Evolutionary conservation across 2,113 vertebrate species (phyloP).

Genomic region (Myotis lucifugus): DNA sequence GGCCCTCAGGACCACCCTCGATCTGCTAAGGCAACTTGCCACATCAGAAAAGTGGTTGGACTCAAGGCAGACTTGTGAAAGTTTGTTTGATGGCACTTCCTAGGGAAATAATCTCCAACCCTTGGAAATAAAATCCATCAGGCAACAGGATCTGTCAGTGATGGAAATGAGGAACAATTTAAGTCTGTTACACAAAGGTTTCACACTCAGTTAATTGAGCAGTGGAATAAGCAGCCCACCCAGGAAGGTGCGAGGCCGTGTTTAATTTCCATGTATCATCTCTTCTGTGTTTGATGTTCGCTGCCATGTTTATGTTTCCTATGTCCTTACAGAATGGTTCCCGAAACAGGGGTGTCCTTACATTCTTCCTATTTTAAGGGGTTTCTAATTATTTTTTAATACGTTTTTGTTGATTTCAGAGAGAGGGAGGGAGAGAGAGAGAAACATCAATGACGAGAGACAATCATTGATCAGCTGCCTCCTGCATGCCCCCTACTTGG

Average conservation of each 20-base stretch:
- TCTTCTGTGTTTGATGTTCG: neutral
- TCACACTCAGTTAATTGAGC: neutral
- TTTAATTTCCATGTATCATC: neutral
- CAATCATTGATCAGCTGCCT: too few species aligned
- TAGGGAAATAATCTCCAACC: neutral
- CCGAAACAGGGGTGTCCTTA: neutral
- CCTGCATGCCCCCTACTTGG: too few species aligned
- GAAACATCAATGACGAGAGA: too few species aligned
- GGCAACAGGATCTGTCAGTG: neutral
- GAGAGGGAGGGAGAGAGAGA: too few species aligned
- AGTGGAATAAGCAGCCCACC: neutral
- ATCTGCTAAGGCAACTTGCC: neutral
- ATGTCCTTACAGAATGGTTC: neutral
- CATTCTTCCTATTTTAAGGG: conserved; percentile 2
- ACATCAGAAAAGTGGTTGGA: neutral
- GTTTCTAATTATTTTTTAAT: neutral
- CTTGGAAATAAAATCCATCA: neutral
- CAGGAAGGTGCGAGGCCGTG: too few species aligned
- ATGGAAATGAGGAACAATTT: neutral
- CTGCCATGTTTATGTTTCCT: neutral
- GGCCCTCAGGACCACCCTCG: neutral
- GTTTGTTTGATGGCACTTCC: neutral
- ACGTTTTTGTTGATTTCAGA: too few species aligned
- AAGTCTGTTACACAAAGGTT: neutral
- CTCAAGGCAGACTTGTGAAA: neutral